These are phyloP conservation scores for Dynastes hyllus DNA, from an alignment of 2,888 invertebrate genomes.

Conservation along the genomic window DNA sequence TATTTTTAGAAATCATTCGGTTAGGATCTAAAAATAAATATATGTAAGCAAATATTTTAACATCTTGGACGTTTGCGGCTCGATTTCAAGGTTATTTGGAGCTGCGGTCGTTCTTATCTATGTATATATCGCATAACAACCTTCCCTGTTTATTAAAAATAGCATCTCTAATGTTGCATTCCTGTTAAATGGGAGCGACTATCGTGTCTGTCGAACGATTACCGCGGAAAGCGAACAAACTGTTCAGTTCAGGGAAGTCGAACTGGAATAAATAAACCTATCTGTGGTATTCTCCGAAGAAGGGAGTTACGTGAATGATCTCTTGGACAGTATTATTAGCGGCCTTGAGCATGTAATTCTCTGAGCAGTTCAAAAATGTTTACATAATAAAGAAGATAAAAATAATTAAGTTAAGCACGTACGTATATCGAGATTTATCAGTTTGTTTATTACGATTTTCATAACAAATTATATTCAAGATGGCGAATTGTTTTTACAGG, in stretches of 20 bases:
- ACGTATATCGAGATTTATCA: background rate
- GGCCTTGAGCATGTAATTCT: background rate
- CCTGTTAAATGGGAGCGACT: background rate
- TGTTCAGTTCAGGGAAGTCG: conserved; percentile 3
- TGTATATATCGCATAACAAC: conserved; percentile 10
- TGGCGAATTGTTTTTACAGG: no score
- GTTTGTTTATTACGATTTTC: background rate
- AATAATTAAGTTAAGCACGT: background rate
- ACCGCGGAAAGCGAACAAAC: background rate
- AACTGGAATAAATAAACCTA: conserved; percentile 1
- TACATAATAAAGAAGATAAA: background rate
- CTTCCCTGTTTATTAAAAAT: conserved; percentile 17
- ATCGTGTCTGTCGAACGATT: background rate
- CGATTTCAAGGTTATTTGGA: conserved; percentile 26
- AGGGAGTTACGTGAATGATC: background rate
- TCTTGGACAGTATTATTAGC: background rate
- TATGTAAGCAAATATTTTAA: conserved; percentile 37
- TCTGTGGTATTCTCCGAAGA: background rate
- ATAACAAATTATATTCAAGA: no score
- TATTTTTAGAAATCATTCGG: conserved; percentile 39
- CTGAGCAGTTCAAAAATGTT: background rate
- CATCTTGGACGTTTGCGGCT: conserved; percentile 19
- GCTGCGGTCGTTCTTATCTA: conserved; percentile 15
- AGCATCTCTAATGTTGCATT: conserved; percentile 8
- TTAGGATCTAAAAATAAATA: conserved; percentile 29